These are phyloP conservation scores for Corythaeola cristata DNA, from an alignment of 2,113 vertebrate genomes.

Conservation along the genomic window DNA sequence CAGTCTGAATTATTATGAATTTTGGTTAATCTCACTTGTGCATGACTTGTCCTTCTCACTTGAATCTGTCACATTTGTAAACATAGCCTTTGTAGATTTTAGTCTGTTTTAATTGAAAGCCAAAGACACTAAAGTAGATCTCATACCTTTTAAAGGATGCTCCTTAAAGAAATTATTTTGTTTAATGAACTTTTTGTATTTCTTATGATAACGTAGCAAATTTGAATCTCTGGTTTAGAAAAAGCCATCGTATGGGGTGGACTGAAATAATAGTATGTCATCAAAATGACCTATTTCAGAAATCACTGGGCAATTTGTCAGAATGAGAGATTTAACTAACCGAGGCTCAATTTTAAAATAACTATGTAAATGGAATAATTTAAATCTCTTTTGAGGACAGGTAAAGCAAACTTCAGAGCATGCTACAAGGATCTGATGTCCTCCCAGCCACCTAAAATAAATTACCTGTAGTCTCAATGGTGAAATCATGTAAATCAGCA, in stretches of 20 bases:
- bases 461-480: not conserved
- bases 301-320: not conserved
- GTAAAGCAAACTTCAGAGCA: conserved; percentile 32
- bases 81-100: not conserved
- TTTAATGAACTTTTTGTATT: conserved; percentile 9
- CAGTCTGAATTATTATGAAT: not conserved
- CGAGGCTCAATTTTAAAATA: not conserved
- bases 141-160: conserved; percentile 7
- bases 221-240: not conserved
- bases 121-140: not conserved
- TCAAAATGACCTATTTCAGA: conserved; percentile 16
- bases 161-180: conserved; percentile 17
- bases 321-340: conserved; percentile 36
- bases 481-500: conserved; percentile 35
- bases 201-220: not conserved
- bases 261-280: not conserved
- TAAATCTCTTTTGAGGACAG: not conserved
- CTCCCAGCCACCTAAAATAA: conserved; percentile 11
- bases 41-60: not conserved
- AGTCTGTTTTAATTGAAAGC: conserved; percentile 31
- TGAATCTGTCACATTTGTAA: not conserved
- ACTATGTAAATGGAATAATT: conserved; percentile 44
- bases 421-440: not conserved
- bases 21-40: not conserved
- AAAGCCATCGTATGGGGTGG: not conserved